Base-by-base conservation (phyloP, 2,888 invertebrate species). In the Acanthosepion lycidas region DNA sequence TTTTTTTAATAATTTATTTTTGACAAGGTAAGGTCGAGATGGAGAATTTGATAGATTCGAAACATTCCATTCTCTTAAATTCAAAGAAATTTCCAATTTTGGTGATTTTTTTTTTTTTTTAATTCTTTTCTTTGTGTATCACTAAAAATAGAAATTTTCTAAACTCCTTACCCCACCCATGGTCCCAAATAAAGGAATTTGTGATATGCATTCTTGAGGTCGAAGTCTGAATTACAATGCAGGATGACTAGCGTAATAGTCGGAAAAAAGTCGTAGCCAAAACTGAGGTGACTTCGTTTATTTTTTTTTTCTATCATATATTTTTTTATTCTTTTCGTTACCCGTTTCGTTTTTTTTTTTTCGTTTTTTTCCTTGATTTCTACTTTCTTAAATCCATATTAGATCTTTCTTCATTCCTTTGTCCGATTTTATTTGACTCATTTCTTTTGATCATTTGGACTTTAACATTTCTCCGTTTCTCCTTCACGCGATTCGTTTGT, bases 21-120 rank as follows among this genome's bases (percentile, higher is more conserved):
- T 78, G 78, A 78, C 78, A 33, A 78, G 78, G 78, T 78, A 78
- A n/a, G 12, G n/a, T 78, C 78, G 33, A 78, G n/a, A 78, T n/a
- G 78, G 33, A 78, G 78, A 78, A 78, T 78, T 78, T 78, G 78
- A 78, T 78, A 78, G 78, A 78, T 78, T 78, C 33, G n/a, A 78
- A 78, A 78, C n/a, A 78, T 78, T 78, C 78, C n/a, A 78, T 78
- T 78, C 78, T 33, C 78, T 78, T n/a, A 33, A 78, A 78, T 78
- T 78, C 78, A 78, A 78, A 78, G 33, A 15, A n/a, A 78, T 78
- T 78, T 78, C 33, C n/a, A 78, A 78, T 78, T n/a, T 33, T n/a
- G 33, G n/a, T n/a, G 78, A 15, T 15, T 78, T 28, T 78, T n/a
- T 28, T 33, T 28, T 33, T 33, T 3, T 59, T 78, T 78, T 78